Evolutionary conservation across 1,140 invertebrate species (phyloP), one percentile per base, ranked within the genome.

Genomic region (Mya arenaria): DNA sequence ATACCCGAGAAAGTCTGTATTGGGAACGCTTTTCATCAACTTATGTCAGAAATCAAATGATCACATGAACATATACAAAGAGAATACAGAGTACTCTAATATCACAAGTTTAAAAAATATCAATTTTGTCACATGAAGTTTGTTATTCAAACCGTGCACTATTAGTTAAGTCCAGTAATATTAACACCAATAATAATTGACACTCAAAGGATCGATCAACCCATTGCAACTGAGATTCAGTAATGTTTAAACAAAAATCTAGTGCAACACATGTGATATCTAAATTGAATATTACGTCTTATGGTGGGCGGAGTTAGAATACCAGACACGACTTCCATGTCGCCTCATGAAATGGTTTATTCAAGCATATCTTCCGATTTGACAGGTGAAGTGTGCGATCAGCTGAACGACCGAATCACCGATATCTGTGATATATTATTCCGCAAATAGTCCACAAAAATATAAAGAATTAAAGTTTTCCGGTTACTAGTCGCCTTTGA

Each of bases 271-370:
- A 52, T 72, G 69, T 41, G 66, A 19, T 72, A 15, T 30, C 58
- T 56, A 72, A 37, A 56, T 48, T 37, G 58, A 56, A 68, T 68
- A 56, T 72, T 72, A 72, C 69, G 48, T 52, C 69, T 30, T 68
- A 55, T 30, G 58, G 69, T 25, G 58, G 69, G 69, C 48, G 69
- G 69, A 72, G 69, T 30, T 72, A 56, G n/a, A 44, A 56, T 72
- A 72, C 69, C 69, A 72, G 69, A 72, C 69, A 30, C 48, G 19
- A 36, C 58, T 72, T n/a, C 25, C 19, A 23, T 36, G 25, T 32
- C 32, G n/a, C 32, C 60, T n/a, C n/a, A n/a, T n/a, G n/a, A n/a
- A n/a, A n/a, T n/a, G n/a, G n/a, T n/a, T 34, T 63, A 34, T 37
- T 44, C 36, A 62, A 25, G 58, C 25, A 68, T 68, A 41, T 58